Evolutionary conservation across 2,888 invertebrate genomes (phyloP), one percentile per base, ranked within the genome.

Genomic region (Sphaerophoria rueppellii): DNA sequence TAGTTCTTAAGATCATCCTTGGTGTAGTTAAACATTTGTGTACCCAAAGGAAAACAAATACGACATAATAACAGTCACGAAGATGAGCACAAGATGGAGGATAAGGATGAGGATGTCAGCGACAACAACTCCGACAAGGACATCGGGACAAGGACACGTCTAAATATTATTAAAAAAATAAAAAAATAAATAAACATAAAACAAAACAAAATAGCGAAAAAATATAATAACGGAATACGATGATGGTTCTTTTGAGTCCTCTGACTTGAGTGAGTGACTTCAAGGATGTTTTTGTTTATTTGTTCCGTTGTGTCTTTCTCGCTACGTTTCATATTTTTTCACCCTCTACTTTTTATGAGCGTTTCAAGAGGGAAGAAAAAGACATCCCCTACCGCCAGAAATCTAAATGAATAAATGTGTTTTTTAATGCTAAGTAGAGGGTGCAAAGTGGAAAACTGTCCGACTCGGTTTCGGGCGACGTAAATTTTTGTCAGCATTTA

Each of bases 141-240:
- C 50, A 67, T 70, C 65, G 81, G 24, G 76, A 76, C 85, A 85
- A 85, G 85, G 85, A 85, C 85, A 85, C 85, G 81, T 85, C 81
- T 81, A 85, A 85, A 85, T 85, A 85, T 85, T 85, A 76, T 85
- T 55, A 43, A 40, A 48, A 67, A 2, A 52, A 67, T 1, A 11
- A 43, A 32, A 0, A 55, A 50, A 50, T 35, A 34, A 67, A 52
- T 6, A 12, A 60, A 60, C 5, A 60, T 9, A 40, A 43, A 83
- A 76, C 81, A 80, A 79, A 83, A 72, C 71, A 71, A 83, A 83
- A 83, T 80, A 80, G 24, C 1, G 24, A 24, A 24, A 24, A 24
- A 24, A 24, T n/a, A 24, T 24, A 24, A 24, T 24, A 24, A 24
- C 24, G 24, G 24, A 24, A 24, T 24, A 24, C 24, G 24, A 24